These are phyloP conservation scores for Lates calcarifer DNA, from an alignment of 2,113 vertebrate species.

Conservation along the genomic window DNA sequence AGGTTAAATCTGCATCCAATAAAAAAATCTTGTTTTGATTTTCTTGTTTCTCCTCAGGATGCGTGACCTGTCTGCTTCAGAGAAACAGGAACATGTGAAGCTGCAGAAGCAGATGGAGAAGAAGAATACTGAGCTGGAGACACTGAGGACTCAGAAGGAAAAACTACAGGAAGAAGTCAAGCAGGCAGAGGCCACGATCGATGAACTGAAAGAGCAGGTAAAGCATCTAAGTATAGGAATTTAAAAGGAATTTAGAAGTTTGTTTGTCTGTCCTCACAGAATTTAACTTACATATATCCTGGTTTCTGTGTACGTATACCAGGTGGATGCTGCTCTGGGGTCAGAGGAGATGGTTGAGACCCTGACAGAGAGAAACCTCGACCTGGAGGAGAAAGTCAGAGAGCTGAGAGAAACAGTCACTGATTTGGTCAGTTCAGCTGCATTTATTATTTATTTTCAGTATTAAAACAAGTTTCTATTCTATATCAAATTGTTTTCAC, in stretches of 20 bases:
- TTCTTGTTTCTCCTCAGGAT: constrained; percentile 83
- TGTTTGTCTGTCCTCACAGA: neutral
- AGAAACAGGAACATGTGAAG: constrained; percentile 97
- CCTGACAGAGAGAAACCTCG: constrained; percentile 94
- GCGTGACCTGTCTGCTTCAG: constrained; percentile 94
- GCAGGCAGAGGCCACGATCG: constrained; percentile 91
- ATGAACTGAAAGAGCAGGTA: constrained; percentile 98
- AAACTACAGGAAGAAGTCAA: constrained; percentile 93
- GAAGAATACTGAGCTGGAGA: constrained; percentile 94
- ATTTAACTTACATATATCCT: neutral
- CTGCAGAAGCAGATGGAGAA: constrained; percentile 98
- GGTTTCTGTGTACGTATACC: neutral
- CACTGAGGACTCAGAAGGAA: constrained; percentile 92
- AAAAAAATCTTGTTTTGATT: neutral
- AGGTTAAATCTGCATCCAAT: neutral
- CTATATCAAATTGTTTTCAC: too few species aligned
- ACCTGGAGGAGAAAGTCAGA: constrained; percentile 97
- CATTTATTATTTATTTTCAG: constrained; percentile 6
- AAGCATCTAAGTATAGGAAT: neutral
- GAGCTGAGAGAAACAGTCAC: constrained; percentile 88
- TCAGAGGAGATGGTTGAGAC: constrained; percentile 99
- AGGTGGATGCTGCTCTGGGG: constrained; percentile 97
- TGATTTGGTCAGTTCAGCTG: constrained; percentile 75
- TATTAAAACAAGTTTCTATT: neutral
- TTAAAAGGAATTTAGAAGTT: neutral